Base-by-base conservation (phyloP, 2,113 vertebrate species). In the Python bivittatus region DNA sequence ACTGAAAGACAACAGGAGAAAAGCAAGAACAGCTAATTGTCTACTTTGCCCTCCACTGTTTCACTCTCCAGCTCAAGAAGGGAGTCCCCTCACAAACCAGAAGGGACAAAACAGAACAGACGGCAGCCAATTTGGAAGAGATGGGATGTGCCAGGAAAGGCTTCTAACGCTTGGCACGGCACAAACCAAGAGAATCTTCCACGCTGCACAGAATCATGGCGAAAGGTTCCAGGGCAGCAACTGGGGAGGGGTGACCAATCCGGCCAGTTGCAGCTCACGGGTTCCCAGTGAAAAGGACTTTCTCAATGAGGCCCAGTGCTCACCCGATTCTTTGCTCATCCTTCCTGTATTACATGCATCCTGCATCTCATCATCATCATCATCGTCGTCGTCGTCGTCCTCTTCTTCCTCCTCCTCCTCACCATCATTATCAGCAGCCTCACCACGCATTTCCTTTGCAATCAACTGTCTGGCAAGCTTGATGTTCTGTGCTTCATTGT, bases 401-500 rank as follows among this genome's bases (percentile, higher is more conserved):
- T 93, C 94, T 2, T 96, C 94, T 1, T 91, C 90, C 1, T 88
- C 88, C 27, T 89, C 89, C 0, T 96, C 96, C 8, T 96, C 96
- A 85, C 98, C 97, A 2, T 99, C 99, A 1, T 96, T 98, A 0
- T 98, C 98, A 0, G 98, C 98, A 0, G 97, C 97, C 3, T 97
- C 98, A 0, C 98, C 98, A 6, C 98, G 98, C 1, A 99, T 98
- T 88, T 99, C 99, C 89, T 98, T 99, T 93, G 98, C 99, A 87
- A 99, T 99, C 94, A 99, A 98, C 84, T 99, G 98, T 61, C 99
- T 98, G 92, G 99, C 99, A 94, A 99, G 96, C 95, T 99, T 99
- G 96, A 99, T 99, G 97, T 99, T 99, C 93, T 99, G 96, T 90
- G 98, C 99, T 97, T 99, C 99, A 9, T 99, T 99, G 96, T 99